Evolutionary conservation across 2,113 vertebrate genomes (phyloP).

Genomic region (Erythrolamprus reginae): DNA sequence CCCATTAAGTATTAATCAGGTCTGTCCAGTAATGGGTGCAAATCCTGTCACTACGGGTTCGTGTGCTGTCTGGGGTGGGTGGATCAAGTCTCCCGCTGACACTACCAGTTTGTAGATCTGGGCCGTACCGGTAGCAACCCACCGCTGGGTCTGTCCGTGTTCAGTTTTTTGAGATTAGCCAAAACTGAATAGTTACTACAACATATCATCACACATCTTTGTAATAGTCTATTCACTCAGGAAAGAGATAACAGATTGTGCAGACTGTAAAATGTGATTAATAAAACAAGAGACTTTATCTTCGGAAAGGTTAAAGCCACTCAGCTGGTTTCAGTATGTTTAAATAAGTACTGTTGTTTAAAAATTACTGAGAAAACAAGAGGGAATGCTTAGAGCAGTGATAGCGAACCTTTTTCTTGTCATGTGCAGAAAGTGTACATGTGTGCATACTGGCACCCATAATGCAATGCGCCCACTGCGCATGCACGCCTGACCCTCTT

Average conservation of each 20-base stretch:
- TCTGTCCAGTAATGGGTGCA: no score
- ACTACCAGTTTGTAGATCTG: no score
- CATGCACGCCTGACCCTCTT: no score
- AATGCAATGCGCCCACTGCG: no score
- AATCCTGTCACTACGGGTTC: no score
- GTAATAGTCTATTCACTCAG: neutral
- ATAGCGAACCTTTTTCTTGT: no score
- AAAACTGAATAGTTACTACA: neutral
- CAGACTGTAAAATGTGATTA: neutral
- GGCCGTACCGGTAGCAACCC: no score
- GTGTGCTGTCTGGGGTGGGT: no score
- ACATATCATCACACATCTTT: neutral
- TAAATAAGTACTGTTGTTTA: neutral
- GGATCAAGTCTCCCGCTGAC: no score
- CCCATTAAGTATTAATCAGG: neutral
- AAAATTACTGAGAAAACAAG: neutral
- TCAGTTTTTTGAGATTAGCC: neutral
- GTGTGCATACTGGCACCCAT: no score
- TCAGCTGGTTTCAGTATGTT: neutral
- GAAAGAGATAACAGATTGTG: neutral
- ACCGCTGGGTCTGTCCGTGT: neutral
- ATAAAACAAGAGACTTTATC: neutral
- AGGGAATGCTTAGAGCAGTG: neutral
- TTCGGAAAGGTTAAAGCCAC: neutral
- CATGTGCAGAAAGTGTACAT: no score